Evolutionary conservation across 1,140 invertebrate genomes (phyloP).

Genomic region (Rhopalosiphum padi): DNA sequence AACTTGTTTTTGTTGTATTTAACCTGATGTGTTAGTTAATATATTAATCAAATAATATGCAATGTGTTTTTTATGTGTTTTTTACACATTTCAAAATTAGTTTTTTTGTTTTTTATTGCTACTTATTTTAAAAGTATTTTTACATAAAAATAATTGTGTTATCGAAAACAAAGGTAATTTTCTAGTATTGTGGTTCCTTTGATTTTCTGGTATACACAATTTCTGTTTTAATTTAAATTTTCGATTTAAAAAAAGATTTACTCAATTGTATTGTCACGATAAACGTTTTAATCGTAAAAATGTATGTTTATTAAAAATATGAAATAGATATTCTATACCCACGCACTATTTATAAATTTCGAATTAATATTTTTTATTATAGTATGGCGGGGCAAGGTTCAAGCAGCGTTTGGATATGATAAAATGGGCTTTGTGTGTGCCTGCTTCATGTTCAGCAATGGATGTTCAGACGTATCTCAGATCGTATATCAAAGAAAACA

Average conservation of each 20-base stretch:
- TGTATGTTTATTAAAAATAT: background rate
- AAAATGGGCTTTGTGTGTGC: conserved; percentile 68
- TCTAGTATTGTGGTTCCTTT: background rate
- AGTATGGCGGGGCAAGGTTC: conserved; percentile 59
- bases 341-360: background rate
- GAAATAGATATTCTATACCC: background rate
- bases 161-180: background rate
- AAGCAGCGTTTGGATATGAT: conserved; percentile 63
- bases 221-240: background rate
- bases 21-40: too few relatives aligned
- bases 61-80: too few relatives aligned
- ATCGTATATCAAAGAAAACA: conserved; percentile 63
- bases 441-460: conserved; percentile 64
- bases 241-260: background rate
- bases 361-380: background rate
- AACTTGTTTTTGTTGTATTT: too few relatives aligned
- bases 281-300: background rate
- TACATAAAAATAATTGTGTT: background rate
- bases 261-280: background rate
- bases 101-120: too few relatives aligned
- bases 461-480: conserved; percentile 66
- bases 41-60: too few relatives aligned
- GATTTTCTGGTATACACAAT: background rate
- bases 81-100: too few relatives aligned
- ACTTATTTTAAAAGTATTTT: too few relatives aligned